These are phyloP conservation scores for Fragum sueziense DNA, from an alignment of 2,888 invertebrate genomes.

Conservation along the genomic window DNA sequence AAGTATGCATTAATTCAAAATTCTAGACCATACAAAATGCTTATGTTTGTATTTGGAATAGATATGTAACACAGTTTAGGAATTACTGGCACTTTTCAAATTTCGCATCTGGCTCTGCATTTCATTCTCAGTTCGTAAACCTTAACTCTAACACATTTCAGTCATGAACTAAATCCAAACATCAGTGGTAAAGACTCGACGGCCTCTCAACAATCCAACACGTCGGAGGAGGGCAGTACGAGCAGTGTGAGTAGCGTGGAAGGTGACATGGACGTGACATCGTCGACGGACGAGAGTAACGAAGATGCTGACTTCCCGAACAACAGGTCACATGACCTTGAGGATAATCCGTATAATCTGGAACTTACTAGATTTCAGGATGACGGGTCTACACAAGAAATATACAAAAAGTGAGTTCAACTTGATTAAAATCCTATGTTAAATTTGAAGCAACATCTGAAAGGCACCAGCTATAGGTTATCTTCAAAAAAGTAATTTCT, in stretches of 20 bases:
- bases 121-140: no score
- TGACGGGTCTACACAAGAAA: conserved; percentile 42
- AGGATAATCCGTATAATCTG: conserved; percentile 50
- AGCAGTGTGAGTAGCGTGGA: conserved; percentile 66
- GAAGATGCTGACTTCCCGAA: neutral
- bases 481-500: no score
- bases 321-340: conserved; percentile 13
- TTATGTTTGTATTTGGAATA: no score
- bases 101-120: no score
- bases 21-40: no score
- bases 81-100: no score
- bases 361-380: conserved; percentile 45
- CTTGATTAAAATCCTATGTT: no score
- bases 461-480: no score
- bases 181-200: conserved; percentile 84
- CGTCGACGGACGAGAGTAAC: conserved; percentile 30
- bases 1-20: no score
- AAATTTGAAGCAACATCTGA: no score
- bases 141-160: conserved; percentile 33
- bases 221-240: conserved; percentile 84
- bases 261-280: conserved; percentile 48
- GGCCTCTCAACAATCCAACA: conserved; percentile 83
- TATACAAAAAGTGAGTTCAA: conserved; percentile 44
- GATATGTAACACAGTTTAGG: no score
- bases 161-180: conserved; percentile 77